Evolutionary conservation across 2,888 invertebrate species (phyloP).

Genomic region (Chymomyza amoena): DNA sequence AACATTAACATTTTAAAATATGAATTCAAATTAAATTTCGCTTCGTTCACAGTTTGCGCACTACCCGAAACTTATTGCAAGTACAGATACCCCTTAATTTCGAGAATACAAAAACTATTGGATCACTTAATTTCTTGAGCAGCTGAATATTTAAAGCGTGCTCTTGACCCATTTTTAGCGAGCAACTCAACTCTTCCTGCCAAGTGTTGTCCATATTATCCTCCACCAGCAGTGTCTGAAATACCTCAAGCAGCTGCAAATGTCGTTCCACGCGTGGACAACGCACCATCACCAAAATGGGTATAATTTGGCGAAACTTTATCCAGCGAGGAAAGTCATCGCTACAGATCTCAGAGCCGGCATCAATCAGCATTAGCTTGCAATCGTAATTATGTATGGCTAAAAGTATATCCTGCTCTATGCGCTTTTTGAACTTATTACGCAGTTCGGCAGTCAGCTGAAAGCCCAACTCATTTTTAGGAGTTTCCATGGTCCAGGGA

Average conservation of each 20-base stretch:
- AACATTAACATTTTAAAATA: too few species aligned
- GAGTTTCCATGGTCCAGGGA: constrained; percentile 62
- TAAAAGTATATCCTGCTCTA: constrained; percentile 54
- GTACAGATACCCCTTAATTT: constrained; percentile 54
- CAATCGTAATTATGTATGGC: constrained; percentile 54
- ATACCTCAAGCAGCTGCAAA: constrained; percentile 46
- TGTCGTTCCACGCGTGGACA: constrained; percentile 50
- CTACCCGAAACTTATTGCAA: constrained; percentile 57
- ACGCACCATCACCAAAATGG: constrained; percentile 61
- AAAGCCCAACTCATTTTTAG: constrained; percentile 42
- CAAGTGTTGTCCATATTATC: constrained; percentile 53
- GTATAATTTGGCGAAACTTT: constrained; percentile 63
- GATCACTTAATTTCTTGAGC: constrained; percentile 36
- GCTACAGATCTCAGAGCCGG: constrained; percentile 45
- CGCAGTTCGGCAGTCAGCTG: constrained; percentile 40
- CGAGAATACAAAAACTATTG: constrained; percentile 66
- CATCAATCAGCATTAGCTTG: constrained; percentile 66
- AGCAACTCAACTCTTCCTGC: constrained; percentile 59
- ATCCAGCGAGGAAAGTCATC: constrained; percentile 63
- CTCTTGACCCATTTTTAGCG: constrained; percentile 42
- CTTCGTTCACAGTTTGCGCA: constrained; percentile 28
- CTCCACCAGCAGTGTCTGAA: constrained; percentile 50
- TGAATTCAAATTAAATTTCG: too few species aligned
- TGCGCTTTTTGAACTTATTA: constrained; percentile 36
- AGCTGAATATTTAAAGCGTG: constrained; percentile 49